Base-by-base conservation (phyloP, 1,140 invertebrate genomes). In the Diploscapter pachys region DNA sequence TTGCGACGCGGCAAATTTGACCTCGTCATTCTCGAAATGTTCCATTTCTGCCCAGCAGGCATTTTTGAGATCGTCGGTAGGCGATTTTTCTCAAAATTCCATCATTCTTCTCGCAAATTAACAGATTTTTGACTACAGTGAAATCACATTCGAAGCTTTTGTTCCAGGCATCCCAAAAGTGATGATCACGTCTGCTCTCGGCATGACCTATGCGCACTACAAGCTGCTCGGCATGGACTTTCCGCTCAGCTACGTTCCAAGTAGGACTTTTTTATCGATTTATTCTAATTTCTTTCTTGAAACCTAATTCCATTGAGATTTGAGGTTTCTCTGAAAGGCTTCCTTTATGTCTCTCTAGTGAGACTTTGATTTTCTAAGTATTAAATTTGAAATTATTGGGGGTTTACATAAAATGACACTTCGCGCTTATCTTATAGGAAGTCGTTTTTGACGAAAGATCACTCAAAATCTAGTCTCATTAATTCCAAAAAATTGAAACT, bases 31-130 rank as follows among this genome's bases (percentile, higher is more conserved):
- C 52, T 72, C 51, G 72, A 74, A 50, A 56, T 75, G 51, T 76
- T 75, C n/a, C 67, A 74, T 11, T 73, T 71, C 49, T 73, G 71
- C 49, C 63, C 63, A n/a, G 63, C 71, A 4, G 67, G 67, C 8
- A 52, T 69, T 8, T 57, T 57, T 9, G 5, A 52, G 8, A 13
- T 62, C 13, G 6, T 69, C 67, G 31, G 48, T 57, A 62, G 51
- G 9, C 8, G 13, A 53, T 49, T 62, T 49, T 9, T 69, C 67
- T 49, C 48, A 11, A 62, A 59, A 6, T 53, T 63, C 13, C 31
- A 31, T 31, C 31, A 53, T 62, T 69, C 13, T 57, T 53, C 53
- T 57, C 48, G 64, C 50, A 68, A 49, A 53, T 71, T 50, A 31
- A 31, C 31, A 31, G 31, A 31, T 31, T 31, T 31, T 31, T 31